These are phyloP conservation scores for Caenorhabditis sp. DNA, from an alignment of 2,888 invertebrate genomes.

Conservation along the genomic window DNA sequence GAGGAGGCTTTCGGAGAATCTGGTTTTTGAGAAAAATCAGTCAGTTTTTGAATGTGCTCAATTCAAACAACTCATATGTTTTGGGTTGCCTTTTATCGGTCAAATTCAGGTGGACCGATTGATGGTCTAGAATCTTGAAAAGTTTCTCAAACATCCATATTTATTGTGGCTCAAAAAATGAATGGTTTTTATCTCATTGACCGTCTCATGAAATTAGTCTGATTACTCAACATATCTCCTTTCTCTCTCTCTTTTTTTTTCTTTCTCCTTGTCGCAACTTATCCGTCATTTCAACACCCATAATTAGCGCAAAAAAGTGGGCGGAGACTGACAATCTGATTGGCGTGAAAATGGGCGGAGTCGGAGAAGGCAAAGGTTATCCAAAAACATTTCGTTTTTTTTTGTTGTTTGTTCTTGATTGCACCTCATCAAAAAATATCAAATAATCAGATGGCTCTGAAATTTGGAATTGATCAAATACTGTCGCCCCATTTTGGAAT, in stretches of 20 bases:
- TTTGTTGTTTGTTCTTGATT: not conserved
- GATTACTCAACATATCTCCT: not conserved
- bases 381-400: not conserved
- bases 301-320: slow-evolving; percentile 2
- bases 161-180: no score
- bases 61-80: no score
- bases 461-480: slow-evolving; percentile 69
- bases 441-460: slow-evolving; percentile 40
- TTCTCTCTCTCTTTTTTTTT: not conserved
- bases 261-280: not conserved
- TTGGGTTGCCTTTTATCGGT: no score
- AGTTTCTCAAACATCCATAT: no score
- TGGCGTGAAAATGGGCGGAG: not conserved
- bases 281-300: slow-evolving; percentile 1
- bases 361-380: not conserved
- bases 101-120: no score
- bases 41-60: no score
- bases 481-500: slow-evolving; percentile 60
- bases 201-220: not conserved
- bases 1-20: no score
- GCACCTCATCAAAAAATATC: not conserved
- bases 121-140: no score
- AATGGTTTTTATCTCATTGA: not conserved
- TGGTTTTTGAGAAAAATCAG: no score
- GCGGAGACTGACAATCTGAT: not conserved